Base-by-base conservation (phyloP, 2,888 invertebrate species). In the Chalcis sispes region DNA sequence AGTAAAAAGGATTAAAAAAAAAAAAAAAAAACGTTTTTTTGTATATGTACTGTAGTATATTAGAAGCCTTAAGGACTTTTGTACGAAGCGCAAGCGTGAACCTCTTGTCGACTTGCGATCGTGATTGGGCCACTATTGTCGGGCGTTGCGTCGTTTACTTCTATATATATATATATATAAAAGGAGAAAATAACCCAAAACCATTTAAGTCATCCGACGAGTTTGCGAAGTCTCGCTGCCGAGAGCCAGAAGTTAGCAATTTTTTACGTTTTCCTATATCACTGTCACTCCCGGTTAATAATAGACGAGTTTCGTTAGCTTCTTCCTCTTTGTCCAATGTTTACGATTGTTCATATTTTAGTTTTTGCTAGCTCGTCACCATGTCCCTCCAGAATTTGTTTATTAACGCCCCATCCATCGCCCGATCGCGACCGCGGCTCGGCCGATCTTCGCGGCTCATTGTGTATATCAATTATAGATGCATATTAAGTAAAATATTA, bases 51-150 rank as follows among this genome's bases (percentile, higher is more conserved):
- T 87, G 87, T 87, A 87, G 87, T 78, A 85, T 87, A 87, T 78
- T 87, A 87, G 86, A 86, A 72, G 72, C 72, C 65, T 65, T 84
- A 84, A 84, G 82, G 72, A 79, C 56, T 75, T 42, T 85, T 85
- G 81, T 84, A 83, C 80, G 82, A 81, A 77, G 54, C 71, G 70
- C 73, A 78, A 89, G 89, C 89, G 89, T 89, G 77, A 52, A 27
- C 10, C 29, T 56, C 42, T 42, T 15, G 74, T 36, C 64, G 73
- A 73, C 36, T 58, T 23, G 69, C 77, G 64, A 50, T 77, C 58
- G 56, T 72, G 88, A 89, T 89, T 88, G 76, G 78, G 77, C n/a
- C n/a, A n/a, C n/a, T n/a, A 90, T 90, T 90, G 90, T 90, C 10
- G 29, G 25, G 42, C 42, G 27, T 18, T 7, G n/a, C n/a, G n/a